Conservation (phyloP, 1,140 invertebrate species). For the Conus betulinus region DNA sequence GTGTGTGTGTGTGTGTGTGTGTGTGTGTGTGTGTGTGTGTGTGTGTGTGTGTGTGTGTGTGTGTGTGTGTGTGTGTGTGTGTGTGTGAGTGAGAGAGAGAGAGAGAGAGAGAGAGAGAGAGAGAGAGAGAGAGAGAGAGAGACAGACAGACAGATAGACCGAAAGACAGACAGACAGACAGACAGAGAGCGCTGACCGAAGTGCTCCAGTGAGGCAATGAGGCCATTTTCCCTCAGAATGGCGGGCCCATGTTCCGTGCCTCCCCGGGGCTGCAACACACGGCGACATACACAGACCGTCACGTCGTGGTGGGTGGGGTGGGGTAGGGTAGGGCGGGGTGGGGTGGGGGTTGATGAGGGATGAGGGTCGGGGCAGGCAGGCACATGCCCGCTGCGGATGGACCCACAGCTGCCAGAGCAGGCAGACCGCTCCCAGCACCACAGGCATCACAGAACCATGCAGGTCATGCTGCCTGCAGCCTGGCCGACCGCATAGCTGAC, state of each 20-base stretch:
- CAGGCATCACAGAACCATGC: neutral
- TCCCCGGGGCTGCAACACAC: slow-evolving; percentile 6
- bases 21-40: too few relatives aligned
- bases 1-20: too few relatives aligned
- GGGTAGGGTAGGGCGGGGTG: too few relatives aligned
- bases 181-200: neutral
- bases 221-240: neutral
- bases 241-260: slow-evolving; percentile 20
- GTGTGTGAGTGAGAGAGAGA: too few relatives aligned
- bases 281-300: neutral
- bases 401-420: neutral
- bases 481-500: too few relatives aligned
- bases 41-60: too few relatives aligned
- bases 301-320: too few relatives aligned
- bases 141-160: neutral
- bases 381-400: neutral
- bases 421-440: neutral
- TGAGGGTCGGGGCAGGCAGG: too few relatives aligned
- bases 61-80: too few relatives aligned
- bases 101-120: too few relatives aligned
- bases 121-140: too few relatives aligned
- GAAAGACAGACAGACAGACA: neutral
- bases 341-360: too few relatives aligned
- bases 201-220: neutral
- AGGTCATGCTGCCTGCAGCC: neutral